Base-by-base conservation (phyloP, 2,797 vertebrate species). In the Bradypodion ventrale region DNA sequence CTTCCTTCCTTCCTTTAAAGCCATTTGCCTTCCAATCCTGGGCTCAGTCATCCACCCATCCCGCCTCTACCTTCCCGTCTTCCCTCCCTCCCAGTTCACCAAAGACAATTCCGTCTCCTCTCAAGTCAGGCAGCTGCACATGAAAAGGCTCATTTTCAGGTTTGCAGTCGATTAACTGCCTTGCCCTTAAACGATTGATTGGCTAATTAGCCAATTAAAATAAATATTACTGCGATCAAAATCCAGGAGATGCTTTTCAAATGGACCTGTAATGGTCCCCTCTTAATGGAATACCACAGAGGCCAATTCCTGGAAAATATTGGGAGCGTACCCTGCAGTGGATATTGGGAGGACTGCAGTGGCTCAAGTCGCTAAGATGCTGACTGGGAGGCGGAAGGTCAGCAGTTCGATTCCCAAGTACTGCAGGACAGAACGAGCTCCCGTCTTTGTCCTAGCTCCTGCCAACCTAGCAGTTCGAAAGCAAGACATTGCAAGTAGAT, bases 141-240 rank as follows among this genome's bases (percentile, higher is more conserved):
- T 23, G 25, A 10, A 7, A 2, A 29, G 8, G 40, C 32, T 68
- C n/a, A 1, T 75, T 75, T 65, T 59, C 16, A 75, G 70, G 49
- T 42, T 60, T 72, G 27, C 72, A 68, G 78, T 80, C 73, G 78
- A 85, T 85, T 81, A 81, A 85, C 65, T 81, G 60, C 78, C 56
- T 75, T 62, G 73, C 84, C 84, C 78, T 81, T 85, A 80, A 69
- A 29, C 79, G 63, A 85, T 85, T 85, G 84, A 80, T 85, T 85
- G 84, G 78, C 72, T 81, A 85, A 85, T 81, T 85, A 81, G 59
- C 52, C 84, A 85, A 76, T 81, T 85, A 76, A 81, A 81, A 85
- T 76, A 81, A 81, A 85, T 85, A 81, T 80, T 69, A 40, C 78
- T 75, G 73, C 75, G 75, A 68, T 76, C 78, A 75, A 76, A 85